These are phyloP conservation scores for Balanococcus diminutus DNA, from an alignment of 2,888 invertebrate species.

Conservation along the genomic window DNA sequence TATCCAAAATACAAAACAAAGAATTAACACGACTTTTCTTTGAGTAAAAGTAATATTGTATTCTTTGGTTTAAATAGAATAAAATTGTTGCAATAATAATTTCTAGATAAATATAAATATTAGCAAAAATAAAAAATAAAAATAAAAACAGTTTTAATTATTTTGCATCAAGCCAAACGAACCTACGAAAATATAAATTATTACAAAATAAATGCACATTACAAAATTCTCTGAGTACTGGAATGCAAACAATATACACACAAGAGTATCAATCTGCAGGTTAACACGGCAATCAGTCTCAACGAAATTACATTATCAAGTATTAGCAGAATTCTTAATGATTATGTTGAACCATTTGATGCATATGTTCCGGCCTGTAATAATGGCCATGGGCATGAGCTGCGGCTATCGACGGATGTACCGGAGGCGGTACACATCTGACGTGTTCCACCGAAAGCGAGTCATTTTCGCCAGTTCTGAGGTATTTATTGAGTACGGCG, in stretches of 20 bases:
- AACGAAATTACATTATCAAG: background rate
- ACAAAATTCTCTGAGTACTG: conserved; percentile 32
- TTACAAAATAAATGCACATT: conserved; percentile 19
- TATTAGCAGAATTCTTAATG: conserved; percentile 13
- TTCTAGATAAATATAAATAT: background rate
- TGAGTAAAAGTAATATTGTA: background rate
- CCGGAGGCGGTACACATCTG: conserved; percentile 94
- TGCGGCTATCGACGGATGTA: conserved; percentile 73
- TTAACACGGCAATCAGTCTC: conserved; percentile 15
- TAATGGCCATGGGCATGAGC: conserved; percentile 67
- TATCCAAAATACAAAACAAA: background rate
- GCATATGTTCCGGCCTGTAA: conserved; percentile 61
- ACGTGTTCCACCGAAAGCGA: conserved; percentile 90
- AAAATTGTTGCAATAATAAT: conserved; percentile 10
- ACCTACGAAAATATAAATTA: background rate
- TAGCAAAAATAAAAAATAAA: background rate
- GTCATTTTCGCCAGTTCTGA: conserved; percentile 83
- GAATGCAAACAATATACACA: background rate
- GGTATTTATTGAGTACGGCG: conserved; percentile 91
- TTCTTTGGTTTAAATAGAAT: conserved; percentile 36
- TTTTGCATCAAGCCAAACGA: background rate
- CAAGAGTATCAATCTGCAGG: conserved; percentile 31
- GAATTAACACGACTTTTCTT: too few relatives aligned
- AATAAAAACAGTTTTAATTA: background rate
- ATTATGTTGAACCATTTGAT: conserved; percentile 52